phyloP scores from a whole-genome alignment of 1,140 invertebrate genomes.

The Euglossa dilemma region DNA sequence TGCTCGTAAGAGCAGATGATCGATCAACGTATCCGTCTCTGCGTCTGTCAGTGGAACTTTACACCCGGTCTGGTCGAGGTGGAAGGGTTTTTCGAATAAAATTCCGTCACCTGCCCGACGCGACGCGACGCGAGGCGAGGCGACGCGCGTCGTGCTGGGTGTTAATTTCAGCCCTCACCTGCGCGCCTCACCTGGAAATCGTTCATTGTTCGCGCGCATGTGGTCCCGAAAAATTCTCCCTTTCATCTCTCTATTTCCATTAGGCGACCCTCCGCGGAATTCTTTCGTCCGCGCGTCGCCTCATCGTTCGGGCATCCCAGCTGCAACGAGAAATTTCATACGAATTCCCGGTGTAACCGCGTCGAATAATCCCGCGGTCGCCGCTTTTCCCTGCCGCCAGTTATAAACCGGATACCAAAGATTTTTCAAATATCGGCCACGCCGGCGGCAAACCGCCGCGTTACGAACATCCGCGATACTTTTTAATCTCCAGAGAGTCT shows the following conservation, averaged over 20 bases:
- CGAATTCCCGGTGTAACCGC: conserved; percentile 23
- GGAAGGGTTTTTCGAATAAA: not conserved
- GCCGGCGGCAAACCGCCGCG: not conserved
- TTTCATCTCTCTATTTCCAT: not conserved
- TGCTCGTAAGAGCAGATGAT: not conserved
- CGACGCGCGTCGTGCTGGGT: not conserved
- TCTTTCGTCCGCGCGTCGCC: not conserved
- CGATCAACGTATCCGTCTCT: no score
- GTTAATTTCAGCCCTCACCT: conserved; percentile 37
- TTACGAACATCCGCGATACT: not conserved
- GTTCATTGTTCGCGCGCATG: conserved; percentile 5
- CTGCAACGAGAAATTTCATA: not conserved
- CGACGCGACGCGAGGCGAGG: no score
- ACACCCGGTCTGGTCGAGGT: not conserved
- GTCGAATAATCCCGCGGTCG: conserved; percentile 11
- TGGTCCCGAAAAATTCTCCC: not conserved
- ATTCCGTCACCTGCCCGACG: conserved; percentile 23
- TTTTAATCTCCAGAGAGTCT: not conserved
- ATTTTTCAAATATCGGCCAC: conserved; percentile 25
- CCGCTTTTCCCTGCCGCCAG: conserved; percentile 7
- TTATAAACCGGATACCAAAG: conserved; percentile 15
- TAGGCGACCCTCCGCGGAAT: not conserved
- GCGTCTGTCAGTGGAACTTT: not conserved
- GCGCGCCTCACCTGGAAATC: conserved; percentile 31
- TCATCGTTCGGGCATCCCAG: not conserved